phyloP scores from a whole-genome alignment of 2,113 vertebrate genomes.

The Coreoperca whiteheadi region DNA sequence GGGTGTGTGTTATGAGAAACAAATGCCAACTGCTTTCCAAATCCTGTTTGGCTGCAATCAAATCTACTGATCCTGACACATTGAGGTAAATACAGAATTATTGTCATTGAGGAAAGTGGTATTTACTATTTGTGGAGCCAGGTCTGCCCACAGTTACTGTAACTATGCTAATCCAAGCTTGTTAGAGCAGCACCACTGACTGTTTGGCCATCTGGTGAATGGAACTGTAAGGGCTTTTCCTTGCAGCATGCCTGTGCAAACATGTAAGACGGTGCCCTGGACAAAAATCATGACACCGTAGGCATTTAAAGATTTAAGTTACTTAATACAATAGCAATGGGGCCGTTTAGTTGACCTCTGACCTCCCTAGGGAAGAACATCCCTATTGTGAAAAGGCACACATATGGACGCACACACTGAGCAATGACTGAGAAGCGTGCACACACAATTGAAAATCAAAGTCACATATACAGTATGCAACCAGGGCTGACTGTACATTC shows the following conservation, averaged over 20 bases:
- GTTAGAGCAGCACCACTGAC: constrained; percentile 14
- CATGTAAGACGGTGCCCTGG: neutral
- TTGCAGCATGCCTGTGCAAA: neutral
- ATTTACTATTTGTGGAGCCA: constrained; percentile 46
- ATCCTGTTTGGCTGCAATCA: constrained; percentile 66
- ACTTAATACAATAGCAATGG: neutral
- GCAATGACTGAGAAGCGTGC: neutral
- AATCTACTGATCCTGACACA: constrained; percentile 50
- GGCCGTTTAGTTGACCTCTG: neutral
- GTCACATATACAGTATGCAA: neutral
- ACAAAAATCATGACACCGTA: neutral
- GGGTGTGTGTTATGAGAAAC: constrained; percentile 35
- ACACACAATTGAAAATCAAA: neutral
- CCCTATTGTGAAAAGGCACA: neutral
- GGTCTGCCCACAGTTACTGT: constrained; percentile 39
- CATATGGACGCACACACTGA: neutral
- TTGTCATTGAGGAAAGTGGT: constrained; percentile 51
- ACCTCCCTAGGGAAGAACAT: neutral
- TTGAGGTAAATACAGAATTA: constrained; percentile 48
- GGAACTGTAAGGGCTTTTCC: constrained; percentile 1
- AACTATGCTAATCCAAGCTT: constrained; percentile 51
- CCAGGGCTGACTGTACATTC: neutral
- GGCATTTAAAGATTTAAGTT: neutral
- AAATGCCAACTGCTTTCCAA: constrained; percentile 51
- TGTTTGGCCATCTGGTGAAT: neutral